Evolutionary conservation across 2,797 vertebrate genomes (phyloP).

Genomic region (Cynopterus sphinx): DNA sequence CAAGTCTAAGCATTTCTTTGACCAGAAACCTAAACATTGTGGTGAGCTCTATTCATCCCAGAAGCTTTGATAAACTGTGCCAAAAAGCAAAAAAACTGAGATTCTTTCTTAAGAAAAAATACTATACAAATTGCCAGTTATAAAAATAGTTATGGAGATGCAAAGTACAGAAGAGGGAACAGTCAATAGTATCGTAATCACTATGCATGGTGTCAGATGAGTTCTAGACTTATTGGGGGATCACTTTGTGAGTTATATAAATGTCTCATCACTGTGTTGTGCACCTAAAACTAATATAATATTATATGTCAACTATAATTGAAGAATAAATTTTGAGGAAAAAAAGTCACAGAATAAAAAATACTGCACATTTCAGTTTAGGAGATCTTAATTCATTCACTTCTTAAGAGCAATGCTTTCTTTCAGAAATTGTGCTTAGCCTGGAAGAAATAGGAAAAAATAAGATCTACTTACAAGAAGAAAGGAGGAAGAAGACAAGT

Average conservation of each 20-base stretch:
- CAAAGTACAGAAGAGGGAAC: background rate
- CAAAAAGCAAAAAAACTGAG: background rate
- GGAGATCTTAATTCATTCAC: background rate
- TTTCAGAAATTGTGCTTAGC: background rate
- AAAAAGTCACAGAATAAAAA: background rate
- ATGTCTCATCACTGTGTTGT: background rate
- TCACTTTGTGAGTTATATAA: background rate
- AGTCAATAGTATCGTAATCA: background rate
- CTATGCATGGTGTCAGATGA: too few species aligned
- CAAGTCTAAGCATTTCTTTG: conserved; percentile 13
- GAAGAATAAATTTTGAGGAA: background rate
- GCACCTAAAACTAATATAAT: background rate
- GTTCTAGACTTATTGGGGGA: background rate
- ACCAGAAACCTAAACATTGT: background rate
- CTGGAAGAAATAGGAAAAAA: background rate
- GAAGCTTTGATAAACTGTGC: background rate
- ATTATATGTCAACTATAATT: background rate
- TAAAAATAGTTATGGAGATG: background rate
- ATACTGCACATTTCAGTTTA: background rate
- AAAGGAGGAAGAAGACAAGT: background rate
- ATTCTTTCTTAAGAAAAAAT: background rate
- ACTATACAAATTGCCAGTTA: background rate
- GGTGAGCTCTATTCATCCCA: background rate
- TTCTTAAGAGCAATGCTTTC: background rate
- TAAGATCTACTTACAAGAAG: background rate